Base-by-base conservation (phyloP, 2,797 vertebrate species). In the Nothura maculosa region DNA sequence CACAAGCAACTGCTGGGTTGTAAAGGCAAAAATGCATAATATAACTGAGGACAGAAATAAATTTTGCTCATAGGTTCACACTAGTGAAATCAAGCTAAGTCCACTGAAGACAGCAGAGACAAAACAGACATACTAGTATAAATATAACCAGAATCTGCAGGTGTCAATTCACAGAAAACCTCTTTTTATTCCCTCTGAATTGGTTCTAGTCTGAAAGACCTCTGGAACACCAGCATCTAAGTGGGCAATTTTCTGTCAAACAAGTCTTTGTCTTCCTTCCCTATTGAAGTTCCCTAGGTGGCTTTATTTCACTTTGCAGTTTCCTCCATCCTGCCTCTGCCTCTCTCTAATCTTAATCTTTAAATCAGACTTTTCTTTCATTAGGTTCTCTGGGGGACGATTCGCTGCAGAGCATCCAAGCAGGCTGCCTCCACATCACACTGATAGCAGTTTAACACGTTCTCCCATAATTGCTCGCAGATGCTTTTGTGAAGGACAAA, bases 401-500 rank as follows among this genome's bases (percentile, higher is more conserved):
- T 83, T 10, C 92, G 90, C 77, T 93, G 36, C 2, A 3, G 28
- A 28, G 55, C 63, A 79, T 72, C 84, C 81, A 74, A 36, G 3
- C 54, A 83, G 62, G 34, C 43, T 86, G 48, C 74, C 90, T 67
- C 73, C 42, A 42, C 14, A 19, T 79, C 85, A 88, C 70, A 45
- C 52, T 60, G 85, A 73, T 58, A 68, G 73, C 60, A 80, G n/a
- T 64, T 85, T 82, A 88, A 93, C 70, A 78, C 69, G 50, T 85
- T 94, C 94, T 87, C 80, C 66, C 85, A 1, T 87, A 87, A 92
- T 45, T 85, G 52, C 78, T 85, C 88, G n/a, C 61, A 77, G 92
- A 86, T 63, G 67, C 76, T 91, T 82, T 84, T 94, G 64, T 81
- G 90, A 87, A 94, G 61, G 78, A 80, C 77, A 91, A 93, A 86